Percentiles rank a stretch among this genome's conserved stretches.
phyloP scores from a whole-genome alignment of 2,888 invertebrate genomes.

The Cistogaster globosa region DNA sequence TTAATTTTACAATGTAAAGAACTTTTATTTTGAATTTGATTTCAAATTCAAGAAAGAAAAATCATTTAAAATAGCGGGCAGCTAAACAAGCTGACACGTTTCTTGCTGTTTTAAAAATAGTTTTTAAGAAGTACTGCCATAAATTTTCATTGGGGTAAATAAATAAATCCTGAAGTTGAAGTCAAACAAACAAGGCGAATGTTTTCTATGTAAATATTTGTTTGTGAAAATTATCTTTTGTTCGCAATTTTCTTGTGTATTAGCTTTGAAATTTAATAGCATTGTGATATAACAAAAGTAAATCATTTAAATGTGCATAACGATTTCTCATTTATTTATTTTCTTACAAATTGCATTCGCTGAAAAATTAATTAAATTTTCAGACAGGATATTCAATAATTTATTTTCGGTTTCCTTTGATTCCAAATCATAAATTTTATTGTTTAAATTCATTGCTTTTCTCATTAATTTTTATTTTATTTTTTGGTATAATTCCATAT shows the following conservation, averaged over 20 bases:
- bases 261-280: too few relatives aligned
- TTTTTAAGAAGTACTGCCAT: slow-evolving; percentile 9
- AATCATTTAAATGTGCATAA: slow-evolving; percentile 31
- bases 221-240: slow-evolving; percentile 29
- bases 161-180: slow-evolving; percentile 45
- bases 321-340: slow-evolving; percentile 30
- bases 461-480: too few relatives aligned
- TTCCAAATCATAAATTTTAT: too few relatives aligned
- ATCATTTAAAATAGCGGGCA: too few relatives aligned
- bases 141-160: slow-evolving; percentile 50
- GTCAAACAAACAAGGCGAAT: slow-evolving; percentile 7
- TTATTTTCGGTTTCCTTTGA: slow-evolving; percentile 35
- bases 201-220: slow-evolving; percentile 11
- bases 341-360: background rate
- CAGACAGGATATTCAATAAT: slow-evolving; percentile 1
- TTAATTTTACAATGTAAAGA: background rate
- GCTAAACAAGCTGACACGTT: background rate
- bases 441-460: slow-evolving; percentile 48
- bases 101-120: background rate
- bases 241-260: slow-evolving; percentile 31
- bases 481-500: too few relatives aligned
- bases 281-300: slow-evolving; percentile 45
- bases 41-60: too few relatives aligned
- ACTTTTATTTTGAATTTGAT: too few relatives aligned
- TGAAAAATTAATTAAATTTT: background rate